These are phyloP conservation scores for Hypothenemus hampei DNA, from an alignment of 1,140 invertebrate genomes.

Conservation along the genomic window DNA sequence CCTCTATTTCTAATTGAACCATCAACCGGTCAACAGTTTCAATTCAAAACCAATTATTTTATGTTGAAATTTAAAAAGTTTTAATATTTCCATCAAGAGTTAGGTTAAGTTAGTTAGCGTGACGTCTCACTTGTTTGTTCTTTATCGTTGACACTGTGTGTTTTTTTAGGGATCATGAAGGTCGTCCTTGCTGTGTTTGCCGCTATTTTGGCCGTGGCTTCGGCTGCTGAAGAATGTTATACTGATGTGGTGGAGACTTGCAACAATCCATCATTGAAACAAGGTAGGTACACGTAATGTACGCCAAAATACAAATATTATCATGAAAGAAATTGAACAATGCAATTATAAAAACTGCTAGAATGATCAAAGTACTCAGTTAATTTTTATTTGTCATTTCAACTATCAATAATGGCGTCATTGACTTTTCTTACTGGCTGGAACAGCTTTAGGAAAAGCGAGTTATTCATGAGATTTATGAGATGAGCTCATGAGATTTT, in stretches of 20 bases:
- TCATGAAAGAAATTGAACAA: too few relatives aligned
- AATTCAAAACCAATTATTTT: too few relatives aligned
- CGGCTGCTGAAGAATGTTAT: conserved; percentile 57
- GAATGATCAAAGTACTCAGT: too few relatives aligned
- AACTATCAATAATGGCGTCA: too few relatives aligned
- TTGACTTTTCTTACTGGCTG: too few relatives aligned
- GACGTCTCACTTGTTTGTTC: background rate
- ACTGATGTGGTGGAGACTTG: conserved; percentile 56
- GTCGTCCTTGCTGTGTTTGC: conserved; percentile 50
- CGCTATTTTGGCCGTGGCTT: conserved; percentile 48
- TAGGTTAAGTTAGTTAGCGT: background rate
- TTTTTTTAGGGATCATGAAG: conserved; percentile 51
- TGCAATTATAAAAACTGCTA: too few relatives aligned
- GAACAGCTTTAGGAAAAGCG: too few relatives aligned
- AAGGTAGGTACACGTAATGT: conserved; percentile 40
- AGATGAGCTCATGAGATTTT: too few relatives aligned
- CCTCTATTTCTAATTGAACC: background rate
- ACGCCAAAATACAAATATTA: too few relatives aligned
- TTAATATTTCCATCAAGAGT: background rate
- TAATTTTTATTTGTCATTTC: too few relatives aligned
- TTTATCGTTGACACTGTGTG: background rate
- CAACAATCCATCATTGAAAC: conserved; percentile 40
- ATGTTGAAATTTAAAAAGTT: background rate
- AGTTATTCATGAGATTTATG: too few relatives aligned
- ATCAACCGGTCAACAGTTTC: background rate